These are phyloP conservation scores for Microctenopoma lineatum DNA, from an alignment of 2,797 vertebrate genomes.

Conservation along the genomic window DNA sequence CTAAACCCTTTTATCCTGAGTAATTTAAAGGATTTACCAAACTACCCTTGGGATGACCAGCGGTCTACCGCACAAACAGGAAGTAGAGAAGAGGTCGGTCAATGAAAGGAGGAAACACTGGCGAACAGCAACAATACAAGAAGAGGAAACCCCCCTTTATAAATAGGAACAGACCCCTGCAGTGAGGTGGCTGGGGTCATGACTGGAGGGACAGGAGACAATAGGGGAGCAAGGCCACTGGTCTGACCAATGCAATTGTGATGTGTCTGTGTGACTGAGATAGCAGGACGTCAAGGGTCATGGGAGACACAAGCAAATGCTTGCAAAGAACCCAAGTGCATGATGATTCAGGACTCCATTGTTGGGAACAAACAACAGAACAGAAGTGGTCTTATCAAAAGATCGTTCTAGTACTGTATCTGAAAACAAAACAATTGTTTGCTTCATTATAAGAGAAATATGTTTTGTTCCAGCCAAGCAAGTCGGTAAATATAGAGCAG, in stretches of 20 bases:
- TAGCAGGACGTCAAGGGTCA: slow-evolving; percentile 64
- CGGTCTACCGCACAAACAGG: slow-evolving; percentile 82
- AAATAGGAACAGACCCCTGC: slow-evolving; percentile 83
- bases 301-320: slow-evolving; percentile 32
- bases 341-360: slow-evolving; percentile 13
- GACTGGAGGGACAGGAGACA: slow-evolving; percentile 73
- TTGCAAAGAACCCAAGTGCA: slow-evolving; percentile 28
- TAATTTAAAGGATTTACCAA: slow-evolving; percentile 64
- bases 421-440: not conserved
- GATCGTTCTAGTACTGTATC: not conserved
- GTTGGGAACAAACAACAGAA: slow-evolving; percentile 7
- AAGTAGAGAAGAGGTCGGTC: slow-evolving; percentile 82
- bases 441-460: not conserved
- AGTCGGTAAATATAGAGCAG: not conserved
- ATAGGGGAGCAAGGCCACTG: slow-evolving; percentile 75
- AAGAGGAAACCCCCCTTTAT: slow-evolving; percentile 80
- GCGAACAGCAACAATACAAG: slow-evolving; percentile 80
- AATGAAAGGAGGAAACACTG: slow-evolving; percentile 83
- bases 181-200: slow-evolving; percentile 73
- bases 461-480: not conserved
- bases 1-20: slow-evolving; percentile 37
- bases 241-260: slow-evolving; percentile 60
- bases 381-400: slow-evolving; percentile 7
- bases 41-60: slow-evolving; percentile 61
- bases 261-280: slow-evolving; percentile 68